These are phyloP conservation scores for Novumbra hubbsi DNA, from an alignment of 2,797 vertebrate species.

Conservation along the genomic window DNA sequence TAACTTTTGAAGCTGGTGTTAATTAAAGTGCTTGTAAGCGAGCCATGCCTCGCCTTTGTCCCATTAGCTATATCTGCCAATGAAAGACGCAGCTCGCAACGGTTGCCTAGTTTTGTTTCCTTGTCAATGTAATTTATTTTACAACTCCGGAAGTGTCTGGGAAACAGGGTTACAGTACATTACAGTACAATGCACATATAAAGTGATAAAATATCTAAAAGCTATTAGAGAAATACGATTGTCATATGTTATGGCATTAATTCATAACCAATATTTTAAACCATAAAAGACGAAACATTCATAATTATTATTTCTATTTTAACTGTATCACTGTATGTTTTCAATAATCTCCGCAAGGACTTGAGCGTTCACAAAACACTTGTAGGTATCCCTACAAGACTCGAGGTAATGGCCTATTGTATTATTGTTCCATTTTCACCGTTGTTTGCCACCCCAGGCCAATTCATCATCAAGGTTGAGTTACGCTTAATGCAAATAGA, in stretches of 20 bases:
- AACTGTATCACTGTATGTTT: neutral
- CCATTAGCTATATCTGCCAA: conserved; percentile 16
- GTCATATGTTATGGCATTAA: neutral
- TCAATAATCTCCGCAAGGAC: neutral
- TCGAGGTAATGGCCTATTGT: neutral
- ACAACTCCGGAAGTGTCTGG: neutral
- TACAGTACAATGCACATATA: neutral
- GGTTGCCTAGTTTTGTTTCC: neutral
- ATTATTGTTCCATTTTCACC: neutral
- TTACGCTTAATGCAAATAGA: neutral
- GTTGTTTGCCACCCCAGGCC: too few relatives aligned
- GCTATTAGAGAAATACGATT: too few relatives aligned
- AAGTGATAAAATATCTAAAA: neutral
- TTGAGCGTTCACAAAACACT: neutral
- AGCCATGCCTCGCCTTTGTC: conserved; percentile 59
- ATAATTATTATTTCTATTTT: neutral
- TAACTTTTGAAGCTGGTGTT: conserved; percentile 75
- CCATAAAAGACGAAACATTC: neutral
- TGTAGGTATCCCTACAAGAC: neutral
- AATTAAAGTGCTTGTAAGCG: conserved; percentile 74
- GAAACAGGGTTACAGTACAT: neutral
- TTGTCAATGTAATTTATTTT: neutral
- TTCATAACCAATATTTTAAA: neutral
- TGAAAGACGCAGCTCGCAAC: neutral
- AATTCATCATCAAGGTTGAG: neutral